Percentiles rank a stretch among this genome's conserved stretches.
These are phyloP conservation scores for Scaptomyza caliginosa DNA, from an alignment of 2,888 invertebrate genomes.

Conservation along the genomic window DNA sequence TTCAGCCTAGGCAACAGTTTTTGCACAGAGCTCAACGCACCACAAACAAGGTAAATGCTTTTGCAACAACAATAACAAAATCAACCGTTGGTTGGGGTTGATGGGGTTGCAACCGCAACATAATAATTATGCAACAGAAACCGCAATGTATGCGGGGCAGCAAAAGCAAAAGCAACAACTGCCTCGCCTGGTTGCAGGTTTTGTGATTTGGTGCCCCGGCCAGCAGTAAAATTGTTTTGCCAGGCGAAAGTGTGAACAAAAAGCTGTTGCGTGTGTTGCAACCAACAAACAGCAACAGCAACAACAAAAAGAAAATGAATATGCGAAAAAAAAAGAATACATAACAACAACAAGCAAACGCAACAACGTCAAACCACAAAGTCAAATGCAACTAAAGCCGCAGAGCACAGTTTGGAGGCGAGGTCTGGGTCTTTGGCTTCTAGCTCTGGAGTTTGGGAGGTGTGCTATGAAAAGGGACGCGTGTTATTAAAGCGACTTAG, in stretches of 20 bases:
- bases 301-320: slow-evolving; percentile 17
- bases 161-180: slow-evolving; percentile 29
- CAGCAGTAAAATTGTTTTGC: slow-evolving; percentile 75
- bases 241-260: slow-evolving; percentile 81
- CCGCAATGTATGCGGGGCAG: slow-evolving; percentile 75
- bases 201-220: slow-evolving; percentile 49
- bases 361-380: slow-evolving; percentile 78
- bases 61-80: slow-evolving; percentile 65
- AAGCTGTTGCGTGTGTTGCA: slow-evolving; percentile 78
- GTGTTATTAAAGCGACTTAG: slow-evolving; percentile 57
- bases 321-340: slow-evolving; percentile 38
- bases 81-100: slow-evolving; percentile 50
- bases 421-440: background rate
- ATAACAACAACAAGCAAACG: slow-evolving; percentile 40
- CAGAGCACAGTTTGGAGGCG: slow-evolving; percentile 54
- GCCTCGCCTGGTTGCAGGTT: slow-evolving; percentile 42
- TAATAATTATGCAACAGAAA: slow-evolving; percentile 80
- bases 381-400: slow-evolving; percentile 80
- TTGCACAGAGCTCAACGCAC: slow-evolving; percentile 66
- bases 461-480: slow-evolving; percentile 37
- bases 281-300: slow-evolving; percentile 33
- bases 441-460: background rate
- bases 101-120: slow-evolving; percentile 69
- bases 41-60: slow-evolving; percentile 78
- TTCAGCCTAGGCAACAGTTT: slow-evolving; percentile 66